A percentile compares a stretch with the other conserved stretches of the same genome.
Conservation (phyloP, 1,140 invertebrate genomes). For the Heliconius hewitsoni region DNA sequence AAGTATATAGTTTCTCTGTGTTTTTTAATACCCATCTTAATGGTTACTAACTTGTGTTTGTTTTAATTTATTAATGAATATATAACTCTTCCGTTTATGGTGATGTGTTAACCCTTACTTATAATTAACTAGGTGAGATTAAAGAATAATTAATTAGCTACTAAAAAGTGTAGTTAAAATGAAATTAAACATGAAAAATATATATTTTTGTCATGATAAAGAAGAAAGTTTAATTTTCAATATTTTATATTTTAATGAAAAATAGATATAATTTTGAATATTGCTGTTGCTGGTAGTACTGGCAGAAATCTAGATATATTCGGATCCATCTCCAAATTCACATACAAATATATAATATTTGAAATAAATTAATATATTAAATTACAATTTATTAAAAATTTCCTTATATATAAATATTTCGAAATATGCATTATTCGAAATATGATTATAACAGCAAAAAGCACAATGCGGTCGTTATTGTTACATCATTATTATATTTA, state of each 20-base stretch:
- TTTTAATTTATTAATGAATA: background rate
- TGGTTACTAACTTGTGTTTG: background rate
- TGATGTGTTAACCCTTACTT: background rate
- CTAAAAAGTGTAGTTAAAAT: background rate
- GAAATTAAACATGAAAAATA: background rate
- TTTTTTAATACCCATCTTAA: background rate
- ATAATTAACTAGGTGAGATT: background rate
- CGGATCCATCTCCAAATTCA: too few relatives aligned
- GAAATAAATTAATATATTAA: background rate
- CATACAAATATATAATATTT: background rate
- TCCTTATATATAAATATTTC: background rate
- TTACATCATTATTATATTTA: slow-evolving; percentile 14
- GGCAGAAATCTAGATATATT: too few relatives aligned
- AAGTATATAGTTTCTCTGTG: background rate
- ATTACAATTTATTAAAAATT: background rate
- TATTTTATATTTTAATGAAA: too few relatives aligned
- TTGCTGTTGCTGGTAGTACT: too few relatives aligned
- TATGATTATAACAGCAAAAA: background rate
- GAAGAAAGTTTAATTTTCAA: too few relatives aligned
- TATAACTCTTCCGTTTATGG: background rate
- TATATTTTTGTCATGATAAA: background rate
- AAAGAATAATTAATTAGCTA: too few relatives aligned
- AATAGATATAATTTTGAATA: too few relatives aligned
- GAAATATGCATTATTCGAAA: background rate
- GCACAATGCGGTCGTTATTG: background rate